These are phyloP conservation scores for Vireo altiloquus DNA, from an alignment of 2,113 vertebrate species.

Conservation along the genomic window DNA sequence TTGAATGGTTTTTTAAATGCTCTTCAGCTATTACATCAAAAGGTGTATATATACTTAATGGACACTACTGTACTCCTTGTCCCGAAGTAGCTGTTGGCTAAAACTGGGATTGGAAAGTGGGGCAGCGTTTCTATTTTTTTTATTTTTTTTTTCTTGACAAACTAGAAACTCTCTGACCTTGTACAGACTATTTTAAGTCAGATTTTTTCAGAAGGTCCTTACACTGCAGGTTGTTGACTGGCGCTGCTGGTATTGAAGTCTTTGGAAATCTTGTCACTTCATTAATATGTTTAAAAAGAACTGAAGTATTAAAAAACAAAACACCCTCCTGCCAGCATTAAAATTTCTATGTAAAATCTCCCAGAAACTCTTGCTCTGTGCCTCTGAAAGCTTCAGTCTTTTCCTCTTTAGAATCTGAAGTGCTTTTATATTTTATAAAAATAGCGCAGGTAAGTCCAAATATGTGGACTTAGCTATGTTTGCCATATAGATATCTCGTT, in stretches of 20 bases:
- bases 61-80: not conserved
- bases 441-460: not conserved
- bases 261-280: not conserved
- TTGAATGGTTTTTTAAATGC: not conserved
- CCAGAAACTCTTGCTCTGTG: not conserved
- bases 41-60: not conserved
- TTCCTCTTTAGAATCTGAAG: not conserved
- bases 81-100: not conserved
- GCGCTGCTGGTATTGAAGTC: not conserved
- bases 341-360: not conserved
- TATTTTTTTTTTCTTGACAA: not conserved
- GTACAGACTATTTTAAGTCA: not conserved
- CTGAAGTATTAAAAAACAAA: not conserved
- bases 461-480: not conserved
- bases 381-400: not conserved
- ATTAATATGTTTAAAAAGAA: not conserved
- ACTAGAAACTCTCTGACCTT: not conserved
- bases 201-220: not conserved
- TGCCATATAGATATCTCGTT: not conserved
- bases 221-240: not conserved
- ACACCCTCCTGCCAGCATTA: rapidly evolving
- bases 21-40: not conserved
- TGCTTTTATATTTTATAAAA: not conserved
- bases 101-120: not conserved
- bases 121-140: not conserved